phyloP scores from a whole-genome alignment of 2,113 vertebrate genomes.

The Vulpes lagopus region DNA sequence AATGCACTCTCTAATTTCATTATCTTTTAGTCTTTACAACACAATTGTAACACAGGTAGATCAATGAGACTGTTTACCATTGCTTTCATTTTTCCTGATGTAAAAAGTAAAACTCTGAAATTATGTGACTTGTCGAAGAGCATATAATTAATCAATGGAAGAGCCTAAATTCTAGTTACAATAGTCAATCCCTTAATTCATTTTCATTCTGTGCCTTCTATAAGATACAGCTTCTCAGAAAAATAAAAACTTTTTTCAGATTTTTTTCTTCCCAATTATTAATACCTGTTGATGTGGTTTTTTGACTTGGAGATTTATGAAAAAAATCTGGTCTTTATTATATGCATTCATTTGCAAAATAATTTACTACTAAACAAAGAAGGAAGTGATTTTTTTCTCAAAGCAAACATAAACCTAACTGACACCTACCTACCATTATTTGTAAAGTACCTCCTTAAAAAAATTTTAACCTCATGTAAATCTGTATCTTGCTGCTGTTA shows the following conservation, averaged over 20 bases:
- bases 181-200: neutral
- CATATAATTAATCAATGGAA: neutral
- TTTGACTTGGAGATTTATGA: neutral
- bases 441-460: neutral
- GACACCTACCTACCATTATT: neutral
- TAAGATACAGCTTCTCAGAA: neutral
- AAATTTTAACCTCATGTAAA: neutral
- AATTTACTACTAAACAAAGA: neutral
- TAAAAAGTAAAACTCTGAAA: neutral
- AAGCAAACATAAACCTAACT: neutral
- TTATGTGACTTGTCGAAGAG: neutral
- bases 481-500: neutral
- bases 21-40: neutral
- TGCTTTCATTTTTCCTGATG: neutral
- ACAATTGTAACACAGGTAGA: neutral
- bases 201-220: neutral
- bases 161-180: neutral
- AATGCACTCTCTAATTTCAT: neutral
- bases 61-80: neutral
- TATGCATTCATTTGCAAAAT: neutral
- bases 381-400: neutral
- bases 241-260: neutral
- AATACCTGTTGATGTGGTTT: neutral
- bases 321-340: neutral
- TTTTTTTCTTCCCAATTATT: neutral